Base-by-base conservation (phyloP, 2,888 invertebrate species). In the Dolichopus griseipennis region DNA sequence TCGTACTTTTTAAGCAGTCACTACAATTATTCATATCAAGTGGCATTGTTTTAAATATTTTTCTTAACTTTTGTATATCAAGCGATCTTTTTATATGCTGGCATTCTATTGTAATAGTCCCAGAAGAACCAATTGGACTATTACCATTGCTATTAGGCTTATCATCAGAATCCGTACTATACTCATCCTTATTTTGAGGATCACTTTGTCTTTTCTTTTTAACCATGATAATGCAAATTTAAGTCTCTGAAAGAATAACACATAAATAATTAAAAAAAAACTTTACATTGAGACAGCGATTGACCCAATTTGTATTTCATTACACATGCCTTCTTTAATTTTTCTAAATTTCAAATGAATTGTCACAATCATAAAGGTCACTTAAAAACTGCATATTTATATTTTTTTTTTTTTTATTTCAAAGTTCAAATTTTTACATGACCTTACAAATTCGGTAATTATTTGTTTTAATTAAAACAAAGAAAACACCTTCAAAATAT, bases 171-270 rank as follows among this genome's bases (percentile, higher is more conserved):
- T 90, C 90, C 0, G 89, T 88, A 6, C 90, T 89, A 52, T 83
- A 83, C 72, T 86, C 87, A 75, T 86, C 86, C 67, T 87, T 87
- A 73, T 84, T 86, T 65, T 83, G 83, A 52, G 85, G 87, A 74
- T 89, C 89, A 72, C 84, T 84, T 78, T 90, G 89, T 79, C 89
- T 86, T 83, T 89, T 86, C 84, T 88, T 90, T 82, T 89, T 90
- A 69, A 86, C 88, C 90, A 90, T 90, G 79, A 43, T 68, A 52
- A 52, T 37, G 18, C 52, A 52, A 18, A 1, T 3, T 18, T 18
- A 52, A 52, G n/a, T 52, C n/a, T 52, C 52, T 52, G 52, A n/a
- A 52, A 52, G 6, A 18, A 52, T 52, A 12, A 52, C 6, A 27
- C 18, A 3, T 12, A 2, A 52, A 52, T n/a, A 52, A 52, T 52